phyloP scores from a whole-genome alignment of 2,797 vertebrate genomes.

The Rousettus madagascariensis region DNA sequence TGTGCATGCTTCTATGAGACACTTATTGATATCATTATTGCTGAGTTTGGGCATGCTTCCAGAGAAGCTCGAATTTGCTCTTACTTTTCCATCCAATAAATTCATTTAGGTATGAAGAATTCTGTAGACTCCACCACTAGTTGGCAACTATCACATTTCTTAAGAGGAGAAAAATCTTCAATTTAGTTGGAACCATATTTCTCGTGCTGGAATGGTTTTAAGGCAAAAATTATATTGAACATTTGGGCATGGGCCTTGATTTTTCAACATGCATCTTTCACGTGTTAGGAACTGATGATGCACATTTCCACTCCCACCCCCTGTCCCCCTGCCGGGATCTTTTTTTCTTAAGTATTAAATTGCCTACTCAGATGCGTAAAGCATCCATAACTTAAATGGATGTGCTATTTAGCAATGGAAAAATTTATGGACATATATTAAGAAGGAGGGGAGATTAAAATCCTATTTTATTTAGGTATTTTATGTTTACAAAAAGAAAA shows the following conservation, averaged over 20 bases:
- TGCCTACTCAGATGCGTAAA: constrained; percentile 35
- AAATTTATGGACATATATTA: neutral
- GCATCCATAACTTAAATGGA: constrained; percentile 50
- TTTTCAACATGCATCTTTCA: constrained; percentile 73
- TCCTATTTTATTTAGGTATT: constrained; percentile 25
- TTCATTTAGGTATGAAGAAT: constrained; percentile 74
- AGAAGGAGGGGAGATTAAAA: constrained; percentile 39
- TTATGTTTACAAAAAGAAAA: constrained; percentile 3
- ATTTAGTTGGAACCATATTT: constrained; percentile 70
- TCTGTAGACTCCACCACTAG: constrained; percentile 72
- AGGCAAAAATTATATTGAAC: constrained; percentile 71
- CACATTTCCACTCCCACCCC: neutral
- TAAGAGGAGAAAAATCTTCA: constrained; percentile 72
- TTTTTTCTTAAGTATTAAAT: constrained; percentile 55
- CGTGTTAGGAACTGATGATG: constrained; percentile 62
- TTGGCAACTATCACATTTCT: constrained; percentile 72
- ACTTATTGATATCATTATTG: constrained; percentile 54
- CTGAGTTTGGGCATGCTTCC: constrained; percentile 65
- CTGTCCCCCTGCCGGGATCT: neutral
- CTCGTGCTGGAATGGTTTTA: constrained; percentile 68
- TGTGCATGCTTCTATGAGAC: constrained; percentile 37
- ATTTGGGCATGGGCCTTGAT: constrained; percentile 67
- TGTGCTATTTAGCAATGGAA: constrained; percentile 51
- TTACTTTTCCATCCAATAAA: constrained; percentile 71
- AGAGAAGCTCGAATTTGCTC: constrained; percentile 59